phyloP scores from a whole-genome alignment of 2,797 vertebrate species.

The Anabas testudineus region DNA sequence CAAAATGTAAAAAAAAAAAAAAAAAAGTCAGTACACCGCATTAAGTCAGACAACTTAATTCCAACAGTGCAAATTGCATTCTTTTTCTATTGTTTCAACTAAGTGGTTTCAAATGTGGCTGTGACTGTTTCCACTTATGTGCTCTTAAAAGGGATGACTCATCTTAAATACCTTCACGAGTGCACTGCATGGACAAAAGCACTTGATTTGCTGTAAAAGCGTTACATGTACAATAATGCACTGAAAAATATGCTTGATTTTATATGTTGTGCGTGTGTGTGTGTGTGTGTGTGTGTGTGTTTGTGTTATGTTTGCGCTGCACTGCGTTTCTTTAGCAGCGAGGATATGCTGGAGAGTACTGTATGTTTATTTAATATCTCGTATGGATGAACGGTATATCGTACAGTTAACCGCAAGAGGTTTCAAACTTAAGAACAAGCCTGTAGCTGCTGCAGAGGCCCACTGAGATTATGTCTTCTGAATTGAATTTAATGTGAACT shows the following conservation, averaged over 20 bases:
- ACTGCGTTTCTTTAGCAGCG: not conserved
- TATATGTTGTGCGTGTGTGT: not conserved
- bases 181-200: conserved; percentile 55
- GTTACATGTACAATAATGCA: conserved; percentile 32
- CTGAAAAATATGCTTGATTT: conserved; percentile 4
- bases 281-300: too few relatives aligned
- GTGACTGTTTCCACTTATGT: conserved; percentile 81
- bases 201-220: conserved; percentile 42
- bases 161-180: conserved; percentile 63
- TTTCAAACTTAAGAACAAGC: not conserved
- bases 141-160: conserved; percentile 74
- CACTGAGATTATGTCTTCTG: not conserved
- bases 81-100: conserved; percentile 88
- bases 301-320: conserved; percentile 4
- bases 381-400: not conserved
- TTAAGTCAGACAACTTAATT: conserved; percentile 72
- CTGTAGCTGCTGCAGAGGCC: not conserved
- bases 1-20: conserved; percentile 15
- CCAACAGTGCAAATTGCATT: conserved; percentile 69
- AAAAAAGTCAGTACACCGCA: conserved; percentile 44
- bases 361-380: not conserved
- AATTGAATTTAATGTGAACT: not conserved
- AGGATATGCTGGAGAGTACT: not conserved
- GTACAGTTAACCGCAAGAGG: too few relatives aligned
- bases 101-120: conserved; percentile 77